phyloP scores from a whole-genome alignment of 2,888 invertebrate genomes.

The Lutraria lutraria region DNA sequence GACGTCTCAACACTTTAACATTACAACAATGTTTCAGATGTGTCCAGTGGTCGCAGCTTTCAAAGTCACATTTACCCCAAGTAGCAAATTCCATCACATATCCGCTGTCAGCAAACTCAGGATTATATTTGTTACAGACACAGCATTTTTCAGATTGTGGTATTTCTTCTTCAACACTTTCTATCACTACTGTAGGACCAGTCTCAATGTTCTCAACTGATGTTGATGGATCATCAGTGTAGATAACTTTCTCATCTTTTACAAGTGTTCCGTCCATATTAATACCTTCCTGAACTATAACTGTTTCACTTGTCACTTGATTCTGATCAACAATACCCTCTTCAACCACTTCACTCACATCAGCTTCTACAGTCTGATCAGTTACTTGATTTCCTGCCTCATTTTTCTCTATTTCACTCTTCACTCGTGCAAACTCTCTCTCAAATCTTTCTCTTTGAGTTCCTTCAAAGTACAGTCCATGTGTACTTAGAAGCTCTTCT shows the following conservation, averaged over 20 bases:
- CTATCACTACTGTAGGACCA: conserved; percentile 61
- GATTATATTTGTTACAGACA: conserved; percentile 68
- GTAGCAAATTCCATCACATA: conserved; percentile 70
- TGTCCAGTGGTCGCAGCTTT: conserved; percentile 67
- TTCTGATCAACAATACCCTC: conserved; percentile 43
- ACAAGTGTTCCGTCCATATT: conserved; percentile 35
- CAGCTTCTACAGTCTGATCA: neutral
- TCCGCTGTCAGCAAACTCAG: conserved; percentile 59
- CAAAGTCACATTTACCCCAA: conserved; percentile 70
- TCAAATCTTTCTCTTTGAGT: conserved; percentile 66
- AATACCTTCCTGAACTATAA: conserved; percentile 27
- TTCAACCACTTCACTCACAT: conserved; percentile 31
- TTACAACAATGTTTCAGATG: conserved; percentile 69
- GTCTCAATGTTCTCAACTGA: conserved; percentile 52
- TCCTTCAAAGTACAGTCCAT: conserved; percentile 67
- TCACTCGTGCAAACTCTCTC: conserved; percentile 61
- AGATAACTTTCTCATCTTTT: conserved; percentile 55
- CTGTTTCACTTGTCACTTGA: conserved; percentile 36
- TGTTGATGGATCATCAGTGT: conserved; percentile 55
- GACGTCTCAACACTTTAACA: conserved; percentile 64
- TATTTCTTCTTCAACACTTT: conserved; percentile 66
- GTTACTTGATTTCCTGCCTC: conserved; percentile 18
- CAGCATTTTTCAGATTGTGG: conserved; percentile 65
- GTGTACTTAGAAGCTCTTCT: conserved; percentile 66
- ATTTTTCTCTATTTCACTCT: conserved; percentile 50